These are phyloP conservation scores for Zoanthus solanderi DNA, from an alignment of 92 coral and sea anemone genomes.

Conservation along the genomic window DNA sequence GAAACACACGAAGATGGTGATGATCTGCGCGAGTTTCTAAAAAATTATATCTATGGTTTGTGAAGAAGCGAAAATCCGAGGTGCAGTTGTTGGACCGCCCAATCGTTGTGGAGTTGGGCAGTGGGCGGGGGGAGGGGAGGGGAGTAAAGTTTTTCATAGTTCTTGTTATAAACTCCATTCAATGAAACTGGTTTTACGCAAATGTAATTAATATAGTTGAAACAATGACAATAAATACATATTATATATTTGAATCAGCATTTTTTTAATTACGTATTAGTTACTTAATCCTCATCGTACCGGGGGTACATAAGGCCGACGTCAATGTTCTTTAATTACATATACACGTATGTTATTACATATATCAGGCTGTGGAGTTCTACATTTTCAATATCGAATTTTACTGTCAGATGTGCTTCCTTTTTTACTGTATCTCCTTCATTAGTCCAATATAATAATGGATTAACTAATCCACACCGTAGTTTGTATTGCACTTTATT, in stretches of 20 bases:
- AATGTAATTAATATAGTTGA: too few species aligned
- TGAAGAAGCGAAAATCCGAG: too few species aligned
- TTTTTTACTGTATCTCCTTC: conserved; percentile 22
- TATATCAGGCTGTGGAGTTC: not conserved
- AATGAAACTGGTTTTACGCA: too few species aligned
- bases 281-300: too few species aligned
- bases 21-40: too few species aligned
- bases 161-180: too few species aligned
- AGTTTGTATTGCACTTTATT: conserved; percentile 27
- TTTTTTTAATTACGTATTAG: not conserved
- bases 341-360: not conserved
- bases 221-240: not conserved
- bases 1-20: too few species aligned
- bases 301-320: too few species aligned
- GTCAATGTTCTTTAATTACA: not conserved
- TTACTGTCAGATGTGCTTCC: conserved; percentile 29
- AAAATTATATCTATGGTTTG: too few species aligned
- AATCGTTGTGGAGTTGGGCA: too few species aligned
- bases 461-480: not conserved
- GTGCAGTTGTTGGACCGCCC: too few species aligned
- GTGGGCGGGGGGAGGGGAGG: not conserved
- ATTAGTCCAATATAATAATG: conserved; percentile 28
- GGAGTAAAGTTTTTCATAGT: not conserved
- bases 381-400: conserved; percentile 3
- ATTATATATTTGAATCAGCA: not conserved